Evolutionary conservation across 2,113 vertebrate species (phyloP).

Genomic region (Chrysemys picta): DNA sequence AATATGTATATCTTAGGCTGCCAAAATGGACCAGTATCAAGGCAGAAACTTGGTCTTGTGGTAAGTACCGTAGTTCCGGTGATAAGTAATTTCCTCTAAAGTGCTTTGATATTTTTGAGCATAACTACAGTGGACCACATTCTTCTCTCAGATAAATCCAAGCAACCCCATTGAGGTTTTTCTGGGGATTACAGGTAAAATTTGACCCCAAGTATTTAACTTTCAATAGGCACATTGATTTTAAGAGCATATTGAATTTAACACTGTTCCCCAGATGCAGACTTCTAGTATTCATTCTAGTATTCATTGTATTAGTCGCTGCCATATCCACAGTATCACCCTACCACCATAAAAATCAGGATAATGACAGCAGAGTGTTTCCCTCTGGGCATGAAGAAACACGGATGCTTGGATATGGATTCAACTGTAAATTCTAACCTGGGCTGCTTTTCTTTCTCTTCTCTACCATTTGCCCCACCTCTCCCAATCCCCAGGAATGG

Average conservation of each 20-base stretch:
- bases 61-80: background rate
- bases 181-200: background rate
- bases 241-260: background rate
- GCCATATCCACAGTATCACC: background rate
- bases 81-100: background rate
- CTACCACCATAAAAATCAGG: background rate
- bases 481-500: accelerated
- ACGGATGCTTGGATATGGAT: background rate
- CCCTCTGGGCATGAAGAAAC: background rate
- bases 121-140: background rate
- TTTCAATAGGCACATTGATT: background rate
- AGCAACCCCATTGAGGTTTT: background rate
- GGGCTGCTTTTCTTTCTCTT: background rate
- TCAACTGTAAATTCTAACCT: background rate
- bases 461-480: background rate
- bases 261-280: background rate
- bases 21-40: background rate
- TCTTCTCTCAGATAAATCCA: background rate
- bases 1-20: background rate
- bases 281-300: accelerated
- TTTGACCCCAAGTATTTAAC: background rate
- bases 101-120: background rate
- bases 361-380: background rate
- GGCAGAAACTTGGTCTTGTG: background rate
- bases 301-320: accelerated